Base-by-base conservation (phyloP, 1,140 invertebrate genomes). In the Neodiprion pinetum region DNA sequence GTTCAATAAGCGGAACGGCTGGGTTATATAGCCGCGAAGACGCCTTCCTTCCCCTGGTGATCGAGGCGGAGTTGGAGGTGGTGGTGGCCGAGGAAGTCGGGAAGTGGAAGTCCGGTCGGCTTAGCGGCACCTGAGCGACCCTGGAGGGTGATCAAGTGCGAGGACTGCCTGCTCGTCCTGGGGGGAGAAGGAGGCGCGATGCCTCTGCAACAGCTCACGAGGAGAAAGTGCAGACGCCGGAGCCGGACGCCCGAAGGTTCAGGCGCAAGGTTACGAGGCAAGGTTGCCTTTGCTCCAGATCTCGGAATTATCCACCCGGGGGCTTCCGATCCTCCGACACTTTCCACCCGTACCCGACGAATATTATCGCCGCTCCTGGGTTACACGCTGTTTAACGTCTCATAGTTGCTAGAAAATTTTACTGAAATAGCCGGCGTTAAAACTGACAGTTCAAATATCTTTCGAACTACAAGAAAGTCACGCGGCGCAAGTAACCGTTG, bases 1-100 rank as follows among this genome's bases (percentile, higher is more conserved):
- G 83, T 80, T 81, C 86, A 89, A 89, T 89, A 81, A 87, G 82
- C 81, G 86, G 86, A 89, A 89, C 87, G 83, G 73, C 83, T 84
- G 82, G 79, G 87, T 89, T 89, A 86, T 89, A 88, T 89, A 89
- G 87, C 86, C 82, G 81, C 85, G 86, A 84, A 85, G 80, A 80
- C 72, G 74, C 76, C 76, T 75, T 75, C 72, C 76, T 71, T 69
- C 73, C 65, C 69, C 21, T 28, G 21, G 23, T 72, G 73, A 65
- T 70, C 23, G 49, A 65, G 9, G 72, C 40, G 17, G 40, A 9
- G 72, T 53, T 77, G 74, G 77, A 79, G 40, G 67, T 69, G 76
- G 80, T 81, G 74, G 66, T 74, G 23, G 70, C 50, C 70, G 68
- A 21, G 71, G 71, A 65, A 71, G 71, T 48, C 47, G 71, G 53